Conservation (phyloP, 2,888 invertebrate species). For the Bugulina stolonifera region DNA sequence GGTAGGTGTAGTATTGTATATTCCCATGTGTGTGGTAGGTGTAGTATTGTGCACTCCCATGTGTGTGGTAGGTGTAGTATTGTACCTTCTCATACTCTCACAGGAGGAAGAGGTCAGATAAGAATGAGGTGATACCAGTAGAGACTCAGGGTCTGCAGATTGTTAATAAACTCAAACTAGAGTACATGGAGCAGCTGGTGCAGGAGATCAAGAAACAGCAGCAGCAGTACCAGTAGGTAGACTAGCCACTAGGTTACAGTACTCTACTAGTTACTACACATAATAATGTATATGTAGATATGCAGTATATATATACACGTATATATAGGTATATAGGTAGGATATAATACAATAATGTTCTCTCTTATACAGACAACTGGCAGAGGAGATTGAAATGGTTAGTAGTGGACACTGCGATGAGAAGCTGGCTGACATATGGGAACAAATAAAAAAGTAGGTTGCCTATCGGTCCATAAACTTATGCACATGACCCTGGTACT, state of each 20-base stretch:
- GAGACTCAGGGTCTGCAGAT: slow-evolving; percentile 75
- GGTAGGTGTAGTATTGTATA: too few species aligned
- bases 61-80: too few species aligned
- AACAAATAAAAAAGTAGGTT: slow-evolving; percentile 63
- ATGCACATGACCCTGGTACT: too few species aligned
- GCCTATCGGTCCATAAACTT: too few species aligned
- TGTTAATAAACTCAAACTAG: slow-evolving; percentile 68
- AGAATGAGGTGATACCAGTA: slow-evolving; percentile 32
- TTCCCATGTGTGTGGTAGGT: too few species aligned
- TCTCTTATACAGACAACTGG: slow-evolving; percentile 61
- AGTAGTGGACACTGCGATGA: slow-evolving; percentile 65
- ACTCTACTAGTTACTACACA: too few species aligned
- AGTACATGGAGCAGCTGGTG: slow-evolving; percentile 71
- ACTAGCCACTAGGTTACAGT: too few species aligned
- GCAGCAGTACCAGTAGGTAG: neutral
- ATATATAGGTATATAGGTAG: too few species aligned
- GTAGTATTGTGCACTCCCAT: too few species aligned
- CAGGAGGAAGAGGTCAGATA: slow-evolving; percentile 25
- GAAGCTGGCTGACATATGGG: slow-evolving; percentile 68
- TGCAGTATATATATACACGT: too few species aligned
- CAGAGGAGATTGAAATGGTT: slow-evolving; percentile 61
- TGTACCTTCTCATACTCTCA: slow-evolving; percentile 25
- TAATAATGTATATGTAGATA: too few species aligned
- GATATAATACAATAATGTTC: too few species aligned
- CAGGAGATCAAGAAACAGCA: slow-evolving; percentile 41